Evolutionary conservation across 2,797 vertebrate species (phyloP), one percentile per base, ranked within the genome.

Genomic region (Aulostomus chinensis): DNA sequence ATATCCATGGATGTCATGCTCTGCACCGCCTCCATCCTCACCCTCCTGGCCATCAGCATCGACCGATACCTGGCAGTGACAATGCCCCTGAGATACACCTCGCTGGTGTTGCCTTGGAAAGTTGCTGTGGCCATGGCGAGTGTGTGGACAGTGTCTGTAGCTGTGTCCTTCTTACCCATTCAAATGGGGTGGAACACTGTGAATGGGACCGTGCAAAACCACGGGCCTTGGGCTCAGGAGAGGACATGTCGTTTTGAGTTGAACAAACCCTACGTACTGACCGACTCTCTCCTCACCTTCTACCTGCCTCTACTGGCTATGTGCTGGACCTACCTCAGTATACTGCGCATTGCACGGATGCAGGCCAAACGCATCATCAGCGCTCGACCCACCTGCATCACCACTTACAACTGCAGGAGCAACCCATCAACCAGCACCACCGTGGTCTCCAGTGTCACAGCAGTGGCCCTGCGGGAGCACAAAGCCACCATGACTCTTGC

Each of bases 1-100:
- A 94, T 96, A 73, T 96, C 95, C 51, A 93, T 98, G 95, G 96
- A 99, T 10, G 95, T 99, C 68, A 98, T 96, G 94, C 92, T 97
- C 68, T 98, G 96, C 85, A 98, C 97, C 0, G 96, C 96, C 57
- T 99, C 97, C 33, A 99, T 99, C 70, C 92, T 99, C 80, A 98
- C 94, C 17, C 93, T 99, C 20, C 92, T 97, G 64, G 90, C 95
- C 72, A 99, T 99, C 72, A 98, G 96, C 24, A 92, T 99, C 38
- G 97, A 98, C 70, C 93, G 96, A 28, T 98, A 97, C 88, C 90
- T 93, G 1, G 95, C 95, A 0, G 89, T 98, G 64, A 98, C 93
- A 0, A 87, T 90, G 46, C 96, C 96, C 0, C 88, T 98, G 7
- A 93, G 92, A 31, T 98, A 98, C 57, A 34, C 84, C 4, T 90